These are phyloP conservation scores for Strigamia transsilvanica DNA, from an alignment of 2,888 invertebrate species.

Conservation along the genomic window DNA sequence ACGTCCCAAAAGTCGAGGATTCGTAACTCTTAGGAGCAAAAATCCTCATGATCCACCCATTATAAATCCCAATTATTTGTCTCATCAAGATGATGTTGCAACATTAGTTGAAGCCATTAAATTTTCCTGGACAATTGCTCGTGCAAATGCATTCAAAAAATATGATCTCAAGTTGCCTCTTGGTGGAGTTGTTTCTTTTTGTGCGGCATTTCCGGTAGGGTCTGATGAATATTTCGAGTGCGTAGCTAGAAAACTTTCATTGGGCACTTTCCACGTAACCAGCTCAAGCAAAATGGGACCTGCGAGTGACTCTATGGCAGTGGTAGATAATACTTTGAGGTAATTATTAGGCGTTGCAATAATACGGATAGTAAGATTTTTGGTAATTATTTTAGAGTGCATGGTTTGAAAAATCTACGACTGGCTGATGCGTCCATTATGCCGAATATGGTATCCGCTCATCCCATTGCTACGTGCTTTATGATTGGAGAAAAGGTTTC, in stretches of 20 bases:
- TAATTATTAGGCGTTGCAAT: too few species aligned
- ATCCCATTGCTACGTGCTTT: too few species aligned
- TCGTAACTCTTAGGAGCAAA: conserved; percentile 63
- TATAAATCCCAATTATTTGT: conserved; percentile 67
- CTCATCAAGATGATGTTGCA: conserved; percentile 61
- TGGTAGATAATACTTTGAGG: neutral
- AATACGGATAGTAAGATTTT: too few species aligned
- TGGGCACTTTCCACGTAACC: neutral
- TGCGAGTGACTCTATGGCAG: neutral
- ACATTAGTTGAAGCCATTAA: conserved; percentile 54
- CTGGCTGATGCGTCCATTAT: too few species aligned
- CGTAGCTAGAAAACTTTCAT: neutral
- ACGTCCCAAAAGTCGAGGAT: conserved; percentile 60
- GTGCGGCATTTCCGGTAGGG: neutral
- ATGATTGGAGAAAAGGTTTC: too few species aligned
- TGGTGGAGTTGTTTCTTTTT: neutral
- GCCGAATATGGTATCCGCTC: too few species aligned
- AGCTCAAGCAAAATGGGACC: neutral
- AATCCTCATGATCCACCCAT: conserved; percentile 65
- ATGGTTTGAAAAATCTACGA: too few species aligned
- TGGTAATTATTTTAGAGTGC: too few species aligned
- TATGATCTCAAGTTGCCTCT: neutral
- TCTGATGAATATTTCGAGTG: neutral
- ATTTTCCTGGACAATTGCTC: neutral
- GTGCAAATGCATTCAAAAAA: neutral